Evolutionary conservation across 2,888 invertebrate species (phyloP), one percentile per base, ranked within the genome.

Genomic region (Diaprepes abbreviatus): DNA sequence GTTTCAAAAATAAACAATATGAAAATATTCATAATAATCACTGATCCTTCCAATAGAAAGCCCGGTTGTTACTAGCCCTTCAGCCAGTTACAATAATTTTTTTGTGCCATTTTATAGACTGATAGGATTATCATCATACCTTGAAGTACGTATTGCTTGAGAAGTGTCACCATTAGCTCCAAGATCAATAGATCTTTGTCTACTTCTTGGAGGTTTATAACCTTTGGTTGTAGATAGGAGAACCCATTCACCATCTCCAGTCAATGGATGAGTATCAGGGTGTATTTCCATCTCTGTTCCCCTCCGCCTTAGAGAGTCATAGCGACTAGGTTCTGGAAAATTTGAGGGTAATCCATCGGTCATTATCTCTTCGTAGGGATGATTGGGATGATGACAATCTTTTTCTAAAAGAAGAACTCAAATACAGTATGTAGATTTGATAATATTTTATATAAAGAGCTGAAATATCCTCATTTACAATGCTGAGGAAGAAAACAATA

Each of bases 171-270:
- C 50, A 5, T 63, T 54, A 14, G 79, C 74, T 19, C 77, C 78
- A 10, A 82, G 65, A 36, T 81, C 75, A 14, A 85, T 66, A 6
- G 84, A 81, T 64, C 84, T 75, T 71, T 83, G 82, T 50, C 79
- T 75, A 28, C 74, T 72, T 72, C 79, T 79, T 1, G 85, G 85
- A 62, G 87, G 86, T 69, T 89, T 88, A 78, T 92, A 93, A 0
- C 93, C 93, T 83, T 92, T 91, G 9, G 93, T 93, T 2, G 92
- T 92, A 0, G 92, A 92, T 5, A 93, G 82, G 1, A 93, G 83
- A 1, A 93, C 89, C 93, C 93, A 93, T 75, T 92, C 91, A 0
- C 93, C 93, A 69, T 92, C 90, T 0, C 91, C 90, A 70, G 86
- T 86, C 0, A 88, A 86, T 0, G 92, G 91, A 80, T 90, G 87